Evolutionary conservation across 2,113 vertebrate species (phyloP).

Genomic region (Clarias batrachus): DNA sequence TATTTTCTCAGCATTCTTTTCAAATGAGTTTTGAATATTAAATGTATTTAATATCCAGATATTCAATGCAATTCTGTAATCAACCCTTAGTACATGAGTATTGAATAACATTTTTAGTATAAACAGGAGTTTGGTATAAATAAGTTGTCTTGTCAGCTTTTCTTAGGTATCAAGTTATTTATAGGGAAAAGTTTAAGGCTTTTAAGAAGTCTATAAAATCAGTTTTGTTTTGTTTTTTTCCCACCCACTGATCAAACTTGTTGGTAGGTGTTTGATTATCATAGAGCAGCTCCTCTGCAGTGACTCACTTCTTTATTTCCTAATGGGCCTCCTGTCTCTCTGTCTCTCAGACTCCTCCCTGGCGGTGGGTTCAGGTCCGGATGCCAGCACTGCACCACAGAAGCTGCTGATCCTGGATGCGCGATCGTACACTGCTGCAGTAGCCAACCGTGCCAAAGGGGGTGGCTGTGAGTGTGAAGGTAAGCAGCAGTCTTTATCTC

Average conservation of each 20-base stretch:
- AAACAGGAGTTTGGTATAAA: neutral
- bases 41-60: neutral
- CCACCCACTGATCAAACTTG: neutral
- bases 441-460: slow-evolving; percentile 97
- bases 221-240: neutral
- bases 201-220: neutral
- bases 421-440: slow-evolving; percentile 93
- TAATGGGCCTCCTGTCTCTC: neutral
- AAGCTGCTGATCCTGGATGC: slow-evolving; percentile 97
- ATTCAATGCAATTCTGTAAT: neutral
- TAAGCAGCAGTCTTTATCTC: slow-evolving; percentile 54
- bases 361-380: slow-evolving; percentile 80
- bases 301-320: slow-evolving; percentile 10
- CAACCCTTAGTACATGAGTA: neutral
- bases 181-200: neutral
- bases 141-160: neutral
- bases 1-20: neutral
- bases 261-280: neutral
- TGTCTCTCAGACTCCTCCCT: slow-evolving; percentile 84
- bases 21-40: neutral
- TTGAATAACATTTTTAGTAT: neutral
- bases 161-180: neutral
- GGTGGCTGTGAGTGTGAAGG: slow-evolving; percentile 98
- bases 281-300: slow-evolving; percentile 16
- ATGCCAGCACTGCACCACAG: slow-evolving; percentile 80